phyloP scores from a whole-genome alignment of 1,140 invertebrate genomes.

The Adelges cooleyi region DNA sequence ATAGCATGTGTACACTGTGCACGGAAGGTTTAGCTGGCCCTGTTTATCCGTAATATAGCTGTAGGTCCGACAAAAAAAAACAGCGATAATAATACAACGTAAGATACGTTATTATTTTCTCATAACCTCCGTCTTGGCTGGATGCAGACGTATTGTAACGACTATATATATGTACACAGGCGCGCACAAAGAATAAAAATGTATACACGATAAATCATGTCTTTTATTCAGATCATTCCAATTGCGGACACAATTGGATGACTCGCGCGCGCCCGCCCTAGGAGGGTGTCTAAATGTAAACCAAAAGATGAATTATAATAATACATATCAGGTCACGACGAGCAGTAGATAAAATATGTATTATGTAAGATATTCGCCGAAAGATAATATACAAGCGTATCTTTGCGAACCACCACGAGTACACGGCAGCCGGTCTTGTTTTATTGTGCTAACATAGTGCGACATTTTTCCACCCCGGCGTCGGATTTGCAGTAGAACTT shows the following conservation, averaged over 20 bases:
- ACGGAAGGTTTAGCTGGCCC: too few species aligned
- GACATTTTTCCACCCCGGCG: too few species aligned
- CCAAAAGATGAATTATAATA: slow-evolving; percentile 1
- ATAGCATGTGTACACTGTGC: too few species aligned
- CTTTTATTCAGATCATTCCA: neutral
- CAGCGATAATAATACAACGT: neutral
- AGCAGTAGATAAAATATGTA: slow-evolving; percentile 21
- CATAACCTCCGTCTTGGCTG: neutral
- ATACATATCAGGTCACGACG: slow-evolving; percentile 22
- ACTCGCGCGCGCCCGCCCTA: neutral
- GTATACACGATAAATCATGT: slow-evolving; percentile 25
- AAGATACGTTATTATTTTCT: slow-evolving; percentile 1
- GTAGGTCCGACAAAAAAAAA: neutral
- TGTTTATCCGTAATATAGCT: neutral
- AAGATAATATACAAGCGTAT: neutral
- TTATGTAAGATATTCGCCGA: slow-evolving; percentile 12
- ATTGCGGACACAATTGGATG: neutral
- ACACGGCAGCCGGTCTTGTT: too few species aligned
- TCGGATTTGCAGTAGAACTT: too few species aligned
- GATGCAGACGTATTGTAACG: too few species aligned
- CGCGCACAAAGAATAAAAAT: slow-evolving; percentile 14
- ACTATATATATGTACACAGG: too few species aligned
- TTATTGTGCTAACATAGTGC: too few species aligned
- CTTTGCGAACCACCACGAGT: too few species aligned
- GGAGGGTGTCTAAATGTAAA: neutral